phyloP scores from a whole-genome alignment of 2,888 invertebrate species.

The Chromoteleia sp. region DNA sequence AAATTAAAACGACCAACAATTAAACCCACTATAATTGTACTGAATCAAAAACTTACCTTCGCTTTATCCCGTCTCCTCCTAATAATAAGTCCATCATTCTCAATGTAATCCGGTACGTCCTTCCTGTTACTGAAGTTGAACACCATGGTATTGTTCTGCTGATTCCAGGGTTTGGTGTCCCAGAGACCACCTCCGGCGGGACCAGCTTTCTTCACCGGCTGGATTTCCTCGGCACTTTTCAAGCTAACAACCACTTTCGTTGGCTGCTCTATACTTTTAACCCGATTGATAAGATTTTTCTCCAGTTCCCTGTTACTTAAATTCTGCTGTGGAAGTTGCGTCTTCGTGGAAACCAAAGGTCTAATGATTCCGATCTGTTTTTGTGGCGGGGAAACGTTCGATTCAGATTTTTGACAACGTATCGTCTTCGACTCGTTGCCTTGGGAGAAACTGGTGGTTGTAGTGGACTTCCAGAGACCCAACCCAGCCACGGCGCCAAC shows the following conservation, averaged over 20 bases:
- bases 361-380: constrained; percentile 86
- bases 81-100: constrained; percentile 93
- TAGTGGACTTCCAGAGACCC: constrained; percentile 77
- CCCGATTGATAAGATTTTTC: constrained; percentile 89
- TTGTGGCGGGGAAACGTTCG: constrained; percentile 78
- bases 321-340: constrained; percentile 81
- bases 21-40: too few relatives aligned
- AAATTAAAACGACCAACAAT: too few relatives aligned
- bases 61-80: constrained; percentile 89
- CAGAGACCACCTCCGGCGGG: constrained; percentile 81
- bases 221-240: constrained; percentile 83
- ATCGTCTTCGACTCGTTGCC: constrained; percentile 79
- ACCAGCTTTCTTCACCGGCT: constrained; percentile 80
- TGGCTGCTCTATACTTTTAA: constrained; percentile 87
- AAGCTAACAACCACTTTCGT: constrained; percentile 85
- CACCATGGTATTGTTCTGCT: constrained; percentile 90
- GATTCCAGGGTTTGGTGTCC: constrained; percentile 85
- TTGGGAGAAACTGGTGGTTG: constrained; percentile 75
- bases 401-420: constrained; percentile 77
- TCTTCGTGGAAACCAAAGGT: constrained; percentile 84
- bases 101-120: constrained; percentile 96
- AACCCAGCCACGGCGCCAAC: constrained; percentile 80
- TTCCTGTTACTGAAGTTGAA: constrained; percentile 95
- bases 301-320: constrained; percentile 88
- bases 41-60: constrained; percentile 87